Evolutionary conservation across 2,797 vertebrate genomes (phyloP).

Genomic region (Lophius americanus): DNA sequence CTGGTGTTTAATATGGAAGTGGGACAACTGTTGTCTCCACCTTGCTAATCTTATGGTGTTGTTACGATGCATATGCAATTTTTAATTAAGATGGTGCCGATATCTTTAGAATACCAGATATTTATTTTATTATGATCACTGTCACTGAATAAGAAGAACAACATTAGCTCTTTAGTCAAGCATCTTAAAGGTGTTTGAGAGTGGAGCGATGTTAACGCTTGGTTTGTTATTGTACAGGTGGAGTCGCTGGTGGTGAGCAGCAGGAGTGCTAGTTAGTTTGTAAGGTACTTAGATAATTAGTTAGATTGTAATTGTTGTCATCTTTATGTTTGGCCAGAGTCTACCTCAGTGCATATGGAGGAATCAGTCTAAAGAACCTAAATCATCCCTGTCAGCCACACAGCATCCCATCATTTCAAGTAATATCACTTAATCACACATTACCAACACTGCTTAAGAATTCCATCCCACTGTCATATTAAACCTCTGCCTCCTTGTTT

Average conservation of each 20-base stretch:
- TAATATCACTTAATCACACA: conserved; percentile 26
- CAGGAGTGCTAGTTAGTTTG: conserved; percentile 40
- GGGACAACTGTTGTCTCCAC: conserved; percentile 31
- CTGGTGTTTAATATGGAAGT: conserved; percentile 21
- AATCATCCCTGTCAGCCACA: conserved; percentile 59
- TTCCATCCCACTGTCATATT: conserved; percentile 24
- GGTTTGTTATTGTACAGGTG: conserved; percentile 53
- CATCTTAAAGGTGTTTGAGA: conserved; percentile 51
- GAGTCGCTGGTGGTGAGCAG: conserved; percentile 46
- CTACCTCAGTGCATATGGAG: conserved; percentile 93
- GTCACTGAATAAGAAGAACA: conserved; percentile 83
- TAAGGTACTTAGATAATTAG: conserved; percentile 25
- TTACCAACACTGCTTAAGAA: conserved; percentile 44
- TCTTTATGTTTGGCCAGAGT: conserved; percentile 87
- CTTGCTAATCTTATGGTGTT: conserved; percentile 53
- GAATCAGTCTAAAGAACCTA: conserved; percentile 75
- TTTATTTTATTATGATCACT: conserved; percentile 94
- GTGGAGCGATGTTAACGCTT: conserved; percentile 39
- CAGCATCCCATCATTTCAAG: conserved; percentile 38
- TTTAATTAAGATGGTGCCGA: conserved; percentile 89
- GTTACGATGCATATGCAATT: conserved; percentile 78
- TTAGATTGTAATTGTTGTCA: conserved; percentile 64
- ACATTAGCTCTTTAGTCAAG: conserved; percentile 82
- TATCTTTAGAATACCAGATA: conserved; percentile 85
- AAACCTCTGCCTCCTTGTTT: conserved; percentile 1